Evolutionary conservation across 2,888 invertebrate genomes (phyloP), one percentile per base, ranked within the genome.

Genomic region (Drosophila neonasuta): DNA sequence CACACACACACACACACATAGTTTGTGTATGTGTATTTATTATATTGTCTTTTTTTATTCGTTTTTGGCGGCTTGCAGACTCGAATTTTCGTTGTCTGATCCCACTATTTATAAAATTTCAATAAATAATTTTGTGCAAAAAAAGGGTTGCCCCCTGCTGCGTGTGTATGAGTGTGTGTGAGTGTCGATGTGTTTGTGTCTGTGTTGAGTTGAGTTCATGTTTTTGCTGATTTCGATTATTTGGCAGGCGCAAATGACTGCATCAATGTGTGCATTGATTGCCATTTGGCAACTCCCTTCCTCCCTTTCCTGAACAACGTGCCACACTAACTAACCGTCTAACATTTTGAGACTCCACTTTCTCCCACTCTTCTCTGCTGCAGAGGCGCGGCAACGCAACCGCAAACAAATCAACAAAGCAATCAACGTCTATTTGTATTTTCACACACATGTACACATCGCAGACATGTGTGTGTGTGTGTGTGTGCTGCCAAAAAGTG

Each of bases 41-140:
- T 24, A 24, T 24, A 24, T 24, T 24, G 24, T 24, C 6, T 77
- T 66, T 79, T 81, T 84, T 79, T 84, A 4, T 20, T 20, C 20
- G 20, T 20, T 20, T 20, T 81, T 63, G 68, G 69, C 36, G 36
- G 74, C 80, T 78, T 63, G 55, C 86, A 82, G 84, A 84, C 88
- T 88, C 77, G 74, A 87, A 79, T 79, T 78, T 77, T 89, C 81
- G 86, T 83, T 86, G 89, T 89, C 89, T 89, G 89, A 89, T 90
- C 88, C 88, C 86, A 87, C 88, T 88, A 89, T 89, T 89, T 89
- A 89, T 89, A 88, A 88, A 89, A 88, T 89, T 89, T 88, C 89
- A 88, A 89, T 89, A 89, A 90, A 89, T 87, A 86, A 80, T 87
- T 83, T 87, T 74, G 15, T 8, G 86, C 69, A 24, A 5, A 24